A percentile compares a stretch with the other conserved stretches of the same genome.
Conservation (phyloP, 1,140 invertebrate genomes). For the Littorina saxatilis region DNA sequence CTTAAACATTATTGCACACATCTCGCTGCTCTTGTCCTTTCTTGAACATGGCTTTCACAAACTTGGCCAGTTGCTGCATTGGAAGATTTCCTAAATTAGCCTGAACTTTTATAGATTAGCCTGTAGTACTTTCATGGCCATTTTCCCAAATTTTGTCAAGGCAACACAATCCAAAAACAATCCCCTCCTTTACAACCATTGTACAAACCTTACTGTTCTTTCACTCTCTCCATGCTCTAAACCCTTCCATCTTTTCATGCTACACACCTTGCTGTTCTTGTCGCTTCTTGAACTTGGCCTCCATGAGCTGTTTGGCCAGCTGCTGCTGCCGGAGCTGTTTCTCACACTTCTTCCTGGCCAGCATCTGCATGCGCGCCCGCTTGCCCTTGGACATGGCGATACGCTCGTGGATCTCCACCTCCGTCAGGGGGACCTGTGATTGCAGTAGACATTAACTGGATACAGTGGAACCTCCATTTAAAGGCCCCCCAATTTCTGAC, state of each 20-base stretch:
- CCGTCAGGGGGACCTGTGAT: slow-evolving; percentile 52
- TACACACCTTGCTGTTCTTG: slow-evolving; percentile 72
- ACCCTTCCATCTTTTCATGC: slow-evolving; percentile 70
- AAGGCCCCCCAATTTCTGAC: too few species aligned
- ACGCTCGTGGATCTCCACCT: slow-evolving; percentile 70
- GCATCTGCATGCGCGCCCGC: slow-evolving; percentile 63
- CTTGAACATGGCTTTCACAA: too few species aligned
- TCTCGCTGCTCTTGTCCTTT: too few species aligned
- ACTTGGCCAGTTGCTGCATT: too few species aligned
- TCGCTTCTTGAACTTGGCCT: slow-evolving; percentile 70
- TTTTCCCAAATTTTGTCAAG: too few species aligned
- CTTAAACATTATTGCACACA: too few species aligned
- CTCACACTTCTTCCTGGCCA: slow-evolving; percentile 65
- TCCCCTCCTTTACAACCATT: background rate
- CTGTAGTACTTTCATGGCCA: too few species aligned
- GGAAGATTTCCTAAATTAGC: too few species aligned
- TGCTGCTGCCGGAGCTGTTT: slow-evolving; percentile 62
- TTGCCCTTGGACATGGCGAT: slow-evolving; percentile 68
- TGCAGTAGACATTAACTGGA: too few species aligned
- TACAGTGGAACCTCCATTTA: too few species aligned
- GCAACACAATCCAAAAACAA: too few species aligned
- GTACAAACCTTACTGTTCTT: slow-evolving; percentile 62
- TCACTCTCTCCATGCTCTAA: slow-evolving; percentile 74
- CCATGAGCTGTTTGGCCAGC: slow-evolving; percentile 66
- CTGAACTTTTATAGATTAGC: too few species aligned